Evolutionary conservation across 2,888 invertebrate genomes (phyloP).

Genomic region (Troilus luridus): DNA sequence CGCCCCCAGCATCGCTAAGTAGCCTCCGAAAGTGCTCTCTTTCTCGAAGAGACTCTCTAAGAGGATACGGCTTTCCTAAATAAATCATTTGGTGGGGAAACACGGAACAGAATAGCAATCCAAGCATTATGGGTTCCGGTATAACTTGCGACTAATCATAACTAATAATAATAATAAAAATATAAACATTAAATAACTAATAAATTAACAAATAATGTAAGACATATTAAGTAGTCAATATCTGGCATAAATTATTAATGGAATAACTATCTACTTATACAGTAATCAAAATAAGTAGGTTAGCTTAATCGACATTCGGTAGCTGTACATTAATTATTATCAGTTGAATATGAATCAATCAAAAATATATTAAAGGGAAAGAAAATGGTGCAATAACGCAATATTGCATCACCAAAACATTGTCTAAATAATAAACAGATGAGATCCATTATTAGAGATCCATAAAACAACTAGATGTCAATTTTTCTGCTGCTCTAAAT

Average conservation of each 20-base stretch:
- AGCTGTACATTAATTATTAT: background rate
- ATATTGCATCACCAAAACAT: too few species aligned
- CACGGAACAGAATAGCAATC: background rate
- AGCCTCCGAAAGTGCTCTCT: slow-evolving; percentile 14
- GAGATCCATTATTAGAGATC: too few species aligned
- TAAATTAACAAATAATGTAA: too few species aligned
- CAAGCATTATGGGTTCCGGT: background rate
- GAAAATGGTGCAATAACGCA: too few species aligned
- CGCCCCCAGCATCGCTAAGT: slow-evolving; percentile 17
- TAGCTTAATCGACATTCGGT: background rate
- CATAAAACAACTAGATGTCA: too few species aligned
- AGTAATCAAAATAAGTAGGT: background rate
- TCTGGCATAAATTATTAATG: too few species aligned
- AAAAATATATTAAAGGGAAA: background rate
- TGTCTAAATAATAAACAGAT: too few species aligned
- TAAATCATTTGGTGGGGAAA: background rate
- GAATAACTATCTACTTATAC: background rate
- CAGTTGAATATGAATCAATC: background rate
- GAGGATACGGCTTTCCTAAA: background rate
- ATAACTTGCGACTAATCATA: too few species aligned
- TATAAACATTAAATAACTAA: too few species aligned
- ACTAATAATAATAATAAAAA: too few species aligned
- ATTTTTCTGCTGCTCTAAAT: too few species aligned
- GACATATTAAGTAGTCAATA: too few species aligned
- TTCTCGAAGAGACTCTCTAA: background rate